Percentiles rank a stretch among this genome's conserved stretches.
phyloP scores from a whole-genome alignment of 2,113 vertebrate genomes.

The Triplophysa siluroides region DNA sequence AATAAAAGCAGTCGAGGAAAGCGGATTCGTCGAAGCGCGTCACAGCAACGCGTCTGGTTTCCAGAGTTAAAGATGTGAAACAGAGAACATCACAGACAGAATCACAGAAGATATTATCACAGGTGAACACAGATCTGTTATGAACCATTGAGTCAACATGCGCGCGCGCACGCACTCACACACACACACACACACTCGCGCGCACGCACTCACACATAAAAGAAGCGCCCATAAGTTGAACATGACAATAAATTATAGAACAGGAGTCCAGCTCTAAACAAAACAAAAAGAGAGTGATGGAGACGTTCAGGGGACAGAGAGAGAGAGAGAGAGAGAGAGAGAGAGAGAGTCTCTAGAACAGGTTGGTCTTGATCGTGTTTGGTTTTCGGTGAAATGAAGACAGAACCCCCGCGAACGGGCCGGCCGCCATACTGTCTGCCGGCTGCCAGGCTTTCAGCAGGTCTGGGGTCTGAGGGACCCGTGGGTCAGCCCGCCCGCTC shows the following conservation, averaged over 20 bases:
- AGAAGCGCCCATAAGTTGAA: slow-evolving; percentile 27
- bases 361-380: slow-evolving; percentile 86
- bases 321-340: background rate
- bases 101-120: too few relatives aligned
- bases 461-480: slow-evolving; percentile 74
- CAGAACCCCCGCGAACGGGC: slow-evolving; percentile 92
- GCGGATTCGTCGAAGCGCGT: too few relatives aligned
- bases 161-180: background rate
- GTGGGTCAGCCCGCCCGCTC: slow-evolving; percentile 74
- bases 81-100: too few relatives aligned
- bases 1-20: too few relatives aligned
- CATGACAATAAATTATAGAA: slow-evolving; percentile 46
- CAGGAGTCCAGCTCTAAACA: slow-evolving; percentile 52
- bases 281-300: background rate
- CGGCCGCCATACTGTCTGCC: slow-evolving; percentile 84
- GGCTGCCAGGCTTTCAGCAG: slow-evolving; percentile 95
- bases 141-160: too few relatives aligned
- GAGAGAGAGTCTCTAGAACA: slow-evolving; percentile 81
- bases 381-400: slow-evolving; percentile 95
- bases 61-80: too few relatives aligned
- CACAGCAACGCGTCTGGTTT: too few relatives aligned
- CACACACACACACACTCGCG: background rate
- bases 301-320: background rate
- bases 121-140: too few relatives aligned
- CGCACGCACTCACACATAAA: background rate